phyloP scores from a whole-genome alignment of 2,888 invertebrate genomes.

The Trissolcus brochymenae region DNA sequence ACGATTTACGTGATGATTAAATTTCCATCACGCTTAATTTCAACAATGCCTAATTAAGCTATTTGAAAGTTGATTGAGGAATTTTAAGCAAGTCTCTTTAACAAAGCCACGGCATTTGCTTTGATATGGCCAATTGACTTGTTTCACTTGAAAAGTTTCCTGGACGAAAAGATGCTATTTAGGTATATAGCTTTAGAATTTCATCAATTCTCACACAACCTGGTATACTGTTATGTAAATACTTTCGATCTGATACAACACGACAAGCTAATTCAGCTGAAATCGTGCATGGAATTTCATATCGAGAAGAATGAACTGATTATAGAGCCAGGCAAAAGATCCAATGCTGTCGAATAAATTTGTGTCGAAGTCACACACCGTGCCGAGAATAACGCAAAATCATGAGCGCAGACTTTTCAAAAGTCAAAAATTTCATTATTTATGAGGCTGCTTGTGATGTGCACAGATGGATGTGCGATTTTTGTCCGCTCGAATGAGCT shows the following conservation, averaged over 20 bases:
- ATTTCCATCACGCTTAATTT: too few species aligned
- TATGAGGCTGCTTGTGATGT: conserved; percentile 51
- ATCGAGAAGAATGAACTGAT: conserved; percentile 50
- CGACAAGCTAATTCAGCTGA: conserved; percentile 34
- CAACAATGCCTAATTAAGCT: too few species aligned
- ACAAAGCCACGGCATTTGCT: too few species aligned
- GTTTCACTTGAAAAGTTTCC: not conserved
- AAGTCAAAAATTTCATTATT: conserved; percentile 58
- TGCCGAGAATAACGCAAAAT: not conserved
- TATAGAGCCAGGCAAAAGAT: conserved; percentile 40
- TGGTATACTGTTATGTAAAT: conserved; percentile 48
- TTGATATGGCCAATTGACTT: not conserved
- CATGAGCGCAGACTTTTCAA: not conserved
- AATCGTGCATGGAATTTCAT: conserved; percentile 45
- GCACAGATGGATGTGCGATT: not conserved
- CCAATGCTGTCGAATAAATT: conserved; percentile 46
- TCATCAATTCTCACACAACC: conserved; percentile 33
- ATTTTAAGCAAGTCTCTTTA: too few species aligned
- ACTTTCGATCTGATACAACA: conserved; percentile 31
- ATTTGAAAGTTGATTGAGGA: too few species aligned
- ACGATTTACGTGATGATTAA: too few species aligned
- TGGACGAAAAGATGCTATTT: not conserved
- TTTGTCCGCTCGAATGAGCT: too few species aligned
- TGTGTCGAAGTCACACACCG: not conserved
- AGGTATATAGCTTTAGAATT: conserved; percentile 32